Base-by-base conservation (phyloP, 2,888 invertebrate species). In the Sipha maydis region DNA sequence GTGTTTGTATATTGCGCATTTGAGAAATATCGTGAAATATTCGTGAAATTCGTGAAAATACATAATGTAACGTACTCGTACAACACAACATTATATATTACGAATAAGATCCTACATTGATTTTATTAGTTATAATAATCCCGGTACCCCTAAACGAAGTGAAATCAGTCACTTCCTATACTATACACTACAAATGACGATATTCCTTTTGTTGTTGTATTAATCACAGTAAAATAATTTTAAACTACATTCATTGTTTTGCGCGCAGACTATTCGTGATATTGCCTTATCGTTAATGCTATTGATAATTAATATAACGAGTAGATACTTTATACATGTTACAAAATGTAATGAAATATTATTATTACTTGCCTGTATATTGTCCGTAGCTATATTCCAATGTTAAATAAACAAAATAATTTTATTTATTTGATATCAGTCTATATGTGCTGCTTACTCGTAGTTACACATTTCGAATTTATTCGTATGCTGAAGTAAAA, bases 221-320 rank as follows among this genome's bases (percentile, higher is more conserved):
- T 83, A 54, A 83, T 73, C 54, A 54, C n/a, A 83, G 34, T 73
- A 54, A 83, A 83, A 73, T 71, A 54, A 54, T 69, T 83, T 71
- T 54, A 67, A 71, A 54, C 54, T 54, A 41, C 28, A 34, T 9
- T 71, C 71, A 34, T 71, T 54, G 25, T 25, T 69, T 0, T 67
- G 31, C 48, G 7, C 11, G 0, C 48, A 69, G 48, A 41, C 25
- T 80, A 69, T 69, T 61, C 38, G 38, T 80, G 67, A 41, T n/a
- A 67, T 61, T 61, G 56, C 56, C 56, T 38, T 61, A 79, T 61
- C n/a, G 25, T 69, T 69, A 69, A 69, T 11, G 71, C 71, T 31
- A 71, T 71, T 31, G 28, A 71, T 69, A 28, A 69, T 71, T 14
- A 31, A 28, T 28, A 71, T 7, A 71, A 31, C 28, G 17, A 71